phyloP scores from a whole-genome alignment of 2,888 invertebrate species.

The Cephonodes hylas region DNA sequence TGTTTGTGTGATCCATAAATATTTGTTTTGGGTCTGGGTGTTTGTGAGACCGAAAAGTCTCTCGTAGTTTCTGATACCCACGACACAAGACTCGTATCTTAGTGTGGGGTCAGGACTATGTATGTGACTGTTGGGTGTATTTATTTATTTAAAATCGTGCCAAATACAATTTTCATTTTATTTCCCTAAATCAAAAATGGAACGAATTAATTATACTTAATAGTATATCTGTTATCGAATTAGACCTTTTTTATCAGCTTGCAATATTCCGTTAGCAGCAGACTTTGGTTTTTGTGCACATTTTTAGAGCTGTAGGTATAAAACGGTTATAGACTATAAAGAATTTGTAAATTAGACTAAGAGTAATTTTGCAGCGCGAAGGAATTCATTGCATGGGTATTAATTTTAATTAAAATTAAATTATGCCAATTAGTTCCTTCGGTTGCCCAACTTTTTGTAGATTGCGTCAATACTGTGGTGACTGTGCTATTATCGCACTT shows the following conservation, averaged over 20 bases:
- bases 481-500: not conserved
- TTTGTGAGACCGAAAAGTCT: too few species aligned
- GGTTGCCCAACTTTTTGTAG: not conserved
- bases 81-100: too few species aligned
- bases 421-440: constrained; percentile 3
- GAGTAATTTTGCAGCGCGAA: not conserved
- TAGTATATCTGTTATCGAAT: too few species aligned
- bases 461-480: not conserved
- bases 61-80: too few species aligned
- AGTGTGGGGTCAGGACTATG: too few species aligned
- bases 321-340: not conserved
- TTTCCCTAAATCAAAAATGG: too few species aligned
- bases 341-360: constrained; percentile 7
- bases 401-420: constrained; percentile 1
- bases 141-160: too few species aligned
- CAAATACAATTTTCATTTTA: too few species aligned
- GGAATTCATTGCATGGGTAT: not conserved
- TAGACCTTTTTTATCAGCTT: not conserved
- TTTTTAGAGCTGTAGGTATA: not conserved
- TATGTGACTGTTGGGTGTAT: too few species aligned
- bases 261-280: not conserved
- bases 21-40: too few species aligned
- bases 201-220: too few species aligned
- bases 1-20: too few species aligned
- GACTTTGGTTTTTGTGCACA: not conserved